phyloP scores from a whole-genome alignment of 35 echinoderm and acorn worm genomes.

The Hemicentrotus pulcherrimus region DNA sequence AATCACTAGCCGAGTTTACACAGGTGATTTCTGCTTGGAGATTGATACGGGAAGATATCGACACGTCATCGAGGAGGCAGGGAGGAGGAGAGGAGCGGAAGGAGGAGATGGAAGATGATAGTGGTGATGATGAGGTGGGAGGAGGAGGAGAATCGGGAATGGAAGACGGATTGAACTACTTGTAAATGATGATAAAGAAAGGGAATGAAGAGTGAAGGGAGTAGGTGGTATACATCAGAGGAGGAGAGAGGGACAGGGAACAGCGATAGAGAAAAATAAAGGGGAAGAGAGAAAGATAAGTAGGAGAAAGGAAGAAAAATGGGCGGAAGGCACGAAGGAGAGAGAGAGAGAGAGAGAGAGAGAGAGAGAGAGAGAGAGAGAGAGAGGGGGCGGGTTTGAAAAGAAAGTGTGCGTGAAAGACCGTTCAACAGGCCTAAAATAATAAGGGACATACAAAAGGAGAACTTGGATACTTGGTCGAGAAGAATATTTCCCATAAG shows the following conservation, averaged over 20 bases:
- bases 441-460: no score
- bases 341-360: not conserved
- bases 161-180: not conserved
- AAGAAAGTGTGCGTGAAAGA: no score
- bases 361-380: not conserved
- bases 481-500: no score
- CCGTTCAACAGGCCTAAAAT: no score
- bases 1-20: conserved; percentile 30
- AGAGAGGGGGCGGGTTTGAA: no score
- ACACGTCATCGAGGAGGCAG: not conserved
- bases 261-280: not conserved
- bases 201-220: not conserved
- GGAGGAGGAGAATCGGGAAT: not conserved
- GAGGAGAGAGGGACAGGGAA: not conserved
- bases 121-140: not conserved
- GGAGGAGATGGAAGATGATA: not conserved
- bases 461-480: no score
- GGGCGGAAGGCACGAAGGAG: not conserved
- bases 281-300: not conserved
- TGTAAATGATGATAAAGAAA: not conserved
- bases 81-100: not conserved
- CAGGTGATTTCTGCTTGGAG: not conserved
- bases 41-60: conserved; percentile 23
- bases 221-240: not conserved
- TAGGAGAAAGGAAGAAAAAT: not conserved